Conservation (phyloP, 2,797 vertebrate species). For the Harpagifer antarcticus region DNA sequence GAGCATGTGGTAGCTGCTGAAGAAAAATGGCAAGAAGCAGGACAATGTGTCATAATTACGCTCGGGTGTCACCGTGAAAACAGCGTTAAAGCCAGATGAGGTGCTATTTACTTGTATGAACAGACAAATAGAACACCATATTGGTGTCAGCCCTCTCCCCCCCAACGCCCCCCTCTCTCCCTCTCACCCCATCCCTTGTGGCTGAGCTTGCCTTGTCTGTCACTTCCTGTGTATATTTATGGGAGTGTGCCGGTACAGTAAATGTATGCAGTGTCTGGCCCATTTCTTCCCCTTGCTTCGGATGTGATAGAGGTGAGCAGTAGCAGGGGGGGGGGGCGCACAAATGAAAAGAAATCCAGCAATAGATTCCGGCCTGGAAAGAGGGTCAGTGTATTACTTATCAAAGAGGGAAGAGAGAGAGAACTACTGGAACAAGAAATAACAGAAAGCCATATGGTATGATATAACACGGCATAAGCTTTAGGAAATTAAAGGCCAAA, state of each 20-base stretch:
- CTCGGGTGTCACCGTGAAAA: constrained; percentile 56
- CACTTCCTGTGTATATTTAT: constrained; percentile 75
- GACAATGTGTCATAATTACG: constrained; percentile 72
- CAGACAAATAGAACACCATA: constrained; percentile 64
- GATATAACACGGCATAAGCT: neutral
- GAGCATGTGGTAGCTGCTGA: constrained; percentile 51
- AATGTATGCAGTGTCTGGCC: constrained; percentile 82
- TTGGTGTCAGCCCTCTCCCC: constrained; percentile 52
- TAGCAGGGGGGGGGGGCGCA: neutral
- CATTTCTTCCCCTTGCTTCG: constrained; percentile 79
- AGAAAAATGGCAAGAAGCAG: constrained; percentile 51
- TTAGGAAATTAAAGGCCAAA: neutral
- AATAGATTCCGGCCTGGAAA: constrained; percentile 74
- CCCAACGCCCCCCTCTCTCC: neutral
- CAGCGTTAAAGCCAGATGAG: constrained; percentile 63
- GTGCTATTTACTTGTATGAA: constrained; percentile 68
- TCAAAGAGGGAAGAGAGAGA: constrained; percentile 34
- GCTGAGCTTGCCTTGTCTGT: constrained; percentile 61
- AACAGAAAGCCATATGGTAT: constrained; percentile 1
- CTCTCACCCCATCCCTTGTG: constrained; percentile 60
- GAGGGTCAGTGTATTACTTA: constrained; percentile 78
- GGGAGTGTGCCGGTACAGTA: constrained; percentile 59
- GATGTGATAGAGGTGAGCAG: constrained; percentile 35
- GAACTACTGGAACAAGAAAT: constrained; percentile 21
- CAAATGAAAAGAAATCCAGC: constrained; percentile 49